phyloP scores from a whole-genome alignment of 2,113 vertebrate species.

The Tapirus terrestris region DNA sequence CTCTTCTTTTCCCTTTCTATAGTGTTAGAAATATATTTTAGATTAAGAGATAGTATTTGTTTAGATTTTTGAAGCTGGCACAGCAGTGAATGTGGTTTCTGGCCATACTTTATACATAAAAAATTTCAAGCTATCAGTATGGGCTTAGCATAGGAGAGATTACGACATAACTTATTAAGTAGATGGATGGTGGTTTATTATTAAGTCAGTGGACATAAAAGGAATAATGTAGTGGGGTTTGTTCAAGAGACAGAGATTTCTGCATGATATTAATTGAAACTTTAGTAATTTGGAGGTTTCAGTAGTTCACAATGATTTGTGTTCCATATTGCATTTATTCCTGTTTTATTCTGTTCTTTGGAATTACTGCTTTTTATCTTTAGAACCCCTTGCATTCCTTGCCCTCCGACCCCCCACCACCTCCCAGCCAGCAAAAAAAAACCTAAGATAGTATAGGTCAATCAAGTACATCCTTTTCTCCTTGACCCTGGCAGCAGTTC shows the following conservation, averaged over 20 bases:
- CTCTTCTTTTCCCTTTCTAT: not conserved
- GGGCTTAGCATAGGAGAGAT: not conserved
- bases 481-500: not conserved
- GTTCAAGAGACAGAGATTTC: not conserved
- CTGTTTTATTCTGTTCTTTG: conserved; percentile 9
- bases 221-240: not conserved
- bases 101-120: conserved; percentile 7
- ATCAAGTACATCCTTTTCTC: not conserved
- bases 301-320: not conserved
- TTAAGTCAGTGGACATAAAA: not conserved
- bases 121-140: not conserved
- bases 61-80: conserved; percentile 43
- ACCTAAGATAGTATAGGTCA: not conserved
- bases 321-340: not conserved
- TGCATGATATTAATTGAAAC: not conserved
- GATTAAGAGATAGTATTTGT: not conserved
- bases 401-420: too few relatives aligned
- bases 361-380: not conserved
- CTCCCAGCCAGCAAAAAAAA: not conserved
- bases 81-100: not conserved
- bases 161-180: not conserved
- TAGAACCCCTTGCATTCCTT: not conserved
- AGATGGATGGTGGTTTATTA: not conserved
- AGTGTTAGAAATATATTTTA: conserved; percentile 44
- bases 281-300: not conserved